Base-by-base conservation (phyloP, 1,140 invertebrate species). In the Schlechtendalia chinensis region DNA sequence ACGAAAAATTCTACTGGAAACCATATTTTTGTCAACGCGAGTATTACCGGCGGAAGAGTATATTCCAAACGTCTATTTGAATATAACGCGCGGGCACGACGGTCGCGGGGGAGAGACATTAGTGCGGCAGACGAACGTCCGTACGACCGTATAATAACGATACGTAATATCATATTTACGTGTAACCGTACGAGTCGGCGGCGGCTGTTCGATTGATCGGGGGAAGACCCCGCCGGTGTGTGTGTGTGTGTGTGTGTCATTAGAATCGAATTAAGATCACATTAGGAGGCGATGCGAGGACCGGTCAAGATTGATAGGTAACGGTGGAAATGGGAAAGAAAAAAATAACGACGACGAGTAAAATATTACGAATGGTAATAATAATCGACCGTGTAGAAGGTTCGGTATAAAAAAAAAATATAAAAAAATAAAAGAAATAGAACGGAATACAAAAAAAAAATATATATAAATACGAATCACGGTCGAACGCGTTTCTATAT, bases 231-330 rank as follows among this genome's bases (percentile, higher is more conserved):
- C 75, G 75, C 75, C 75, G 56, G 47, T 45, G 39, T 45, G 39
- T 45, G 39, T 45, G 39, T 45, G 75, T 63, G 56, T 61, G 58
- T 77, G 74, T 79, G 56, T 79, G 75, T 79, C 75, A 79, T 79
- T 79, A 79, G 75, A 79, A 79, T 79, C 75, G 58, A 79, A 79
- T 79, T 79, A 79, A 79, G 75, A 79, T 79, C 75, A 79, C 75
- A 79, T 79, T 79, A 79, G 75, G 75, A 79, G 22, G 75, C 75
- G 32, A 79, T 79, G 75, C 75, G 39, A 79, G 58, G 56, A 79
- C 75, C 75, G 75, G 75, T 79, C 75, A 79, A 79, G 75, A 79
- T 79, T 79, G 75, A 79, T 79, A 79, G 75, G 75, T 79, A 79
- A 79, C 75, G 58, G 75, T 27, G 32, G 75, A 63, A 29, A 63